A percentile compares a stretch with the other conserved stretches of the same genome.
These are phyloP conservation scores for Heloderma charlesbogerti DNA, from an alignment of 2,113 vertebrate genomes.

Conservation along the genomic window DNA sequence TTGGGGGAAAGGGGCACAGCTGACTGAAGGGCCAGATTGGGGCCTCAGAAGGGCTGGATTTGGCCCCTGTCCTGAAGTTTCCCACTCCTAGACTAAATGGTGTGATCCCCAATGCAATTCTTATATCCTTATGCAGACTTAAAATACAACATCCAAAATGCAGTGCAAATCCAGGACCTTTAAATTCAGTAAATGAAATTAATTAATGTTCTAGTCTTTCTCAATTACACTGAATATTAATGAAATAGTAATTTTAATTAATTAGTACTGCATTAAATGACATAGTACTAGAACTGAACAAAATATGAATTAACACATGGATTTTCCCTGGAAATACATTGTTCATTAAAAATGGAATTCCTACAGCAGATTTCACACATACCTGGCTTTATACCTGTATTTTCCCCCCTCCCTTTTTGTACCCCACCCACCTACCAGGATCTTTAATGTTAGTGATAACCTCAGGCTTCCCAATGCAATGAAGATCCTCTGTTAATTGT, in stretches of 20 bases:
- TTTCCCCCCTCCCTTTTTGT: slow-evolving; percentile 48
- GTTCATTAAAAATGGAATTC: background rate
- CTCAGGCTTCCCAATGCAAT: slow-evolving; percentile 69
- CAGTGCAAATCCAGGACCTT: background rate
- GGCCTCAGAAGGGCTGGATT: no score
- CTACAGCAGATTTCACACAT: background rate
- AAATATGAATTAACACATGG: background rate
- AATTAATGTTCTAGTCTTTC: background rate
- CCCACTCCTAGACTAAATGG: background rate
- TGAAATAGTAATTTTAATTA: background rate
- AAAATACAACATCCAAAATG: background rate
- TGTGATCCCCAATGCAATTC: background rate
- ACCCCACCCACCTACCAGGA: slow-evolving; percentile 57
- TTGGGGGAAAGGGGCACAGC: no score
- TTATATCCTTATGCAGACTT: background rate
- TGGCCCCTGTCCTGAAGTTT: no score
- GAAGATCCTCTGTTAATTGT: slow-evolving; percentile 79
- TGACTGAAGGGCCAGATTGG: no score
- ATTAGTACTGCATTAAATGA: background rate
- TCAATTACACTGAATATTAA: background rate
- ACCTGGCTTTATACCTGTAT: background rate
- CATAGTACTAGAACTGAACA: background rate
- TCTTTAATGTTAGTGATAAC: slow-evolving; percentile 75
- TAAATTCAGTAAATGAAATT: background rate
- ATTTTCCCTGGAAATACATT: background rate